Evolutionary conservation across 2,888 invertebrate species (phyloP), one percentile per base, ranked within the genome.

Genomic region (Andrena chrysosceles): DNA sequence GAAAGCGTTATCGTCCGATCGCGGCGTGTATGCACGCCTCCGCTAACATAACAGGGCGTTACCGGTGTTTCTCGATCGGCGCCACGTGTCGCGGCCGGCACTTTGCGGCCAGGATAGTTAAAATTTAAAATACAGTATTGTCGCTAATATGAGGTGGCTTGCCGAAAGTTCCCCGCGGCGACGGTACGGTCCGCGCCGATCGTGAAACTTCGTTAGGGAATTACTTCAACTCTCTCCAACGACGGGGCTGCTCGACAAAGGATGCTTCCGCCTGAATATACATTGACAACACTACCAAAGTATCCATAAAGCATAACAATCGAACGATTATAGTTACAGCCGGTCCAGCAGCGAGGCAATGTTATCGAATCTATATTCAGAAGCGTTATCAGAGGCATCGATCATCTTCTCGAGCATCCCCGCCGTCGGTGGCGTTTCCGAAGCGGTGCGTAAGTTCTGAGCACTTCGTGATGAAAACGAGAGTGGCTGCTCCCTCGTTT

Each of bases 331-430:
- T 64, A 80, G 68, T 71, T 71, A 77, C 49, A 67, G 81, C 85
- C 86, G 86, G 60, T 81, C 86, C 86, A 86, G 86, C 86, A 86
- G 86, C 86, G 67, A 7, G 60, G 52, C 56, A 76, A 69, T 60
- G 68, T 81, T 74, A 29, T 67, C 74, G 13, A 77, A 67, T 59
- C 72, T 64, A 73, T 77, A 59, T 60, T 56, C 56, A 52, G 56
- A 42, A 52, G 10, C 42, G 10, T 71, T 20, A 4, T 48, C 10
- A 60, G 31, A 42, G 49, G 49, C 13, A 33, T 26, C 71, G n/a
- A 56, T 52, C 23, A 23, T 59, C 56, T 64, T 33, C 74, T 49
- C 63, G 49, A 48, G 52, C 29, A 75, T 29, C 20, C 20, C 56
- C 67, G 49, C 60, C 73, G 26, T 56, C 70, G 33, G 54, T 48